Base-by-base conservation (phyloP, 2,113 vertebrate genomes). In the Montifringilla adamsi region DNA sequence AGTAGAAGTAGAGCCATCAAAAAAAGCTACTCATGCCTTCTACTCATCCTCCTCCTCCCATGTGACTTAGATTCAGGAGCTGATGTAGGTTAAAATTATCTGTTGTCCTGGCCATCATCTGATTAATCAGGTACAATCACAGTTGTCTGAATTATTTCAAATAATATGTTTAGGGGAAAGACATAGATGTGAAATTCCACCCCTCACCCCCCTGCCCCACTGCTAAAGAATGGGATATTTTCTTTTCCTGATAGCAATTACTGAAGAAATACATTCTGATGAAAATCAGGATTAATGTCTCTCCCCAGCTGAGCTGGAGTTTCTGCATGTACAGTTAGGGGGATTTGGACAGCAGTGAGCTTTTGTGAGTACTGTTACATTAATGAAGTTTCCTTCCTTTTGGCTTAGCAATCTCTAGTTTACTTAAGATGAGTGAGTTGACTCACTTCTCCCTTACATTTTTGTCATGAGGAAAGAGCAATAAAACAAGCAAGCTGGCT, bases 201-300 rank as follows among this genome's bases (percentile, higher is more conserved):
- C 6, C 10, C 20, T 8, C 3, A 2, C 7, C 13, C 9, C n/a
- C 22, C 21, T 13, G 7, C 16, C 24, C 39, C 44, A 27, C 37
- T 30, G 9, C 20, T 58, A 63, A 87, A 55, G 50, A 91, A 77
- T 55, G 37, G 50, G 23, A 62, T 80, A 30, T 68, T 68, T 94
- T 86, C 13, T 96, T 90, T 90, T 80, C 59, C 60, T 69, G 26
- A 47, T 88, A 84, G 59, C 39, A 90, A 39, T 92, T 93, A 80
- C 35, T 56, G 47, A 86, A 84, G 86, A 89, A 93, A 66, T 41
- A 43, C 50, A 63, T 4, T 67, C 41, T 88, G 86, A 55, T 67
- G 64, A 76, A 88, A 94, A 64, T 28, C 31, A 66, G 92, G 76
- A 81, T 86, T 85, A 73, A 86, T 78, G 43, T 84, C 52, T 10